Conservation (phyloP, 2,888 invertebrate species). For the Callyntrura sp. region DNA sequence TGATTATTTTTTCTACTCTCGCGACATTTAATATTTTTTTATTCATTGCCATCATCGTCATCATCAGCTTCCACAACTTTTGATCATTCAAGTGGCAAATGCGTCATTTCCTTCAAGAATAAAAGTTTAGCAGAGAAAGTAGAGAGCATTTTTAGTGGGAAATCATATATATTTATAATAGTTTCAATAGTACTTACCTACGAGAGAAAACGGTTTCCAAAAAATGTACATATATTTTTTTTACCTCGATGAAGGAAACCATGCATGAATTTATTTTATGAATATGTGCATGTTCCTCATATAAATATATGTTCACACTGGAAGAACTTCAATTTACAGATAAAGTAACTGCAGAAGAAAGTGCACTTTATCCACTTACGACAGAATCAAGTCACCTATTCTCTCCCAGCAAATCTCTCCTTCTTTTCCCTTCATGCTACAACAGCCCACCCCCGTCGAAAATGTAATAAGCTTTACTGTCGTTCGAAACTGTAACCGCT, state of each 20-base stretch:
- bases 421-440: too few relatives aligned
- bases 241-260: slow-evolving; percentile 14
- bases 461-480: too few relatives aligned
- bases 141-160: background rate
- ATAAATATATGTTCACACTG: background rate
- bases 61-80: slow-evolving; percentile 50
- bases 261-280: slow-evolving; percentile 25
- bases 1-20: slow-evolving; percentile 20
- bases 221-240: too few relatives aligned
- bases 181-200: too few relatives aligned
- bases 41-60: background rate
- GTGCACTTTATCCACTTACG: too few relatives aligned
- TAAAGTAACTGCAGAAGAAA: too few relatives aligned
- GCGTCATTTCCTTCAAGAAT: slow-evolving; percentile 51
- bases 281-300: background rate
- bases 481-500: too few relatives aligned
- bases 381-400: too few relatives aligned
- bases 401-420: too few relatives aligned
- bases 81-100: slow-evolving; percentile 63
- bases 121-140: background rate
- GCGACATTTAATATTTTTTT: background rate
- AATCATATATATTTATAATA: too few relatives aligned
- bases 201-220: too few relatives aligned
- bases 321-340: background rate
- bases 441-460: too few relatives aligned